Percentiles rank a stretch among this genome's conserved stretches.
phyloP scores from a whole-genome alignment of 2,113 vertebrate genomes.

The Calypte anna region DNA sequence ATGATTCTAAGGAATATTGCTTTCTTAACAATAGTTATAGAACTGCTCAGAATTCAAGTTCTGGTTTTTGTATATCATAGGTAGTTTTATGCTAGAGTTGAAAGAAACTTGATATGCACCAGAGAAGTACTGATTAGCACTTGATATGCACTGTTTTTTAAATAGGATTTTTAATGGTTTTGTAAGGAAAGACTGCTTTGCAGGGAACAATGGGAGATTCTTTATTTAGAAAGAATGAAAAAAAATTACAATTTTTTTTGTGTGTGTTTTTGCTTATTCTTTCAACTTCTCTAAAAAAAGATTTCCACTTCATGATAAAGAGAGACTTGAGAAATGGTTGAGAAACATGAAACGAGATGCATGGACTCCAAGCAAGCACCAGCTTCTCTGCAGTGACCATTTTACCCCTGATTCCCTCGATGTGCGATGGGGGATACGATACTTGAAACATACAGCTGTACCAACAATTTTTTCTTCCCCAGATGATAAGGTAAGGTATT shows the following conservation, averaged over 20 bases:
- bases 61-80: neutral
- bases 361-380: constrained; percentile 88
- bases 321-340: constrained; percentile 86
- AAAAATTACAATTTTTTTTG: rapidly evolving
- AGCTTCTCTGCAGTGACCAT: constrained; percentile 88
- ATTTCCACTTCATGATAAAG: constrained; percentile 86
- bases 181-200: neutral
- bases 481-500: constrained; percentile 73
- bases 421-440: constrained; percentile 88
- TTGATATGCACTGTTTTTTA: neutral
- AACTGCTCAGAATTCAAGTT: neutral
- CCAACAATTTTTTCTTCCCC: constrained; percentile 84
- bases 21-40: neutral
- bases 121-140: neutral
- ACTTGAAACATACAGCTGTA: constrained; percentile 85
- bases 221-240: neutral
- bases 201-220: neutral
- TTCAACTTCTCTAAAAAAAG: constrained; percentile 65
- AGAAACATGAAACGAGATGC: constrained; percentile 85
- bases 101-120: neutral
- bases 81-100: neutral
- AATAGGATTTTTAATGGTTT: neutral
- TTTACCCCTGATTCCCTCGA: constrained; percentile 88
- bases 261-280: neutral
- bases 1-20: neutral